Evolutionary conservation across 2,113 vertebrate genomes (phyloP).

Genomic region (Poeciliopsis prolifica): DNA sequence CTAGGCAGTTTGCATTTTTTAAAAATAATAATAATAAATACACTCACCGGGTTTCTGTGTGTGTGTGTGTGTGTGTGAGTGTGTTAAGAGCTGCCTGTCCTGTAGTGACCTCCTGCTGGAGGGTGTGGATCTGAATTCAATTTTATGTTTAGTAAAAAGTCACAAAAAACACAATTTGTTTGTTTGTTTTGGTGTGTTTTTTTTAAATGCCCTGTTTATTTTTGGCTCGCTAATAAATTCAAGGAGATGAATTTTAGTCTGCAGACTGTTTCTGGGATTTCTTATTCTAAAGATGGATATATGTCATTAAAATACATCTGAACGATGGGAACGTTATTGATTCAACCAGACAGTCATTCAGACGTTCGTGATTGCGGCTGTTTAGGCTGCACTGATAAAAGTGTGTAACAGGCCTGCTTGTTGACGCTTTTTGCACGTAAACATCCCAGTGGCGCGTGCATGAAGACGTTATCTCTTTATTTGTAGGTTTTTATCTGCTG

Average conservation of each 20-base stretch:
- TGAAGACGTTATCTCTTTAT: not conserved
- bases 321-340: not conserved
- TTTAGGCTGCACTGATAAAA: not conserved
- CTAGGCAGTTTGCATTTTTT: not conserved
- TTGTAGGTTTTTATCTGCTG: not conserved
- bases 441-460: not conserved
- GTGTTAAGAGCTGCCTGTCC: too few species aligned
- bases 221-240: not conserved
- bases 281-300: not conserved
- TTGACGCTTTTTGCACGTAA: not conserved
- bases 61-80: too few species aligned
- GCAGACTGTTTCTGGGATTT: not conserved
- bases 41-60: not conserved
- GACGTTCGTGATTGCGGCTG: not conserved
- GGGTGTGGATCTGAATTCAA: not conserved
- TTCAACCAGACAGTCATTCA: not conserved
- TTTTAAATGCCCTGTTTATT: not conserved
- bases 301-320: not conserved
- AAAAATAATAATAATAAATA: not conserved
- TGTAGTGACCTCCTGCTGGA: not conserved
- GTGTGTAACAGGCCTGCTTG: not conserved
- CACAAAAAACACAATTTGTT: not conserved
- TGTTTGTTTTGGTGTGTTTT: not conserved
- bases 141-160: not conserved
- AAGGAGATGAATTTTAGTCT: not conserved